Evolutionary conservation across 1,140 invertebrate species (phyloP), one percentile per base, ranked within the genome.

Genomic region (Cheumatopsyche charites): DNA sequence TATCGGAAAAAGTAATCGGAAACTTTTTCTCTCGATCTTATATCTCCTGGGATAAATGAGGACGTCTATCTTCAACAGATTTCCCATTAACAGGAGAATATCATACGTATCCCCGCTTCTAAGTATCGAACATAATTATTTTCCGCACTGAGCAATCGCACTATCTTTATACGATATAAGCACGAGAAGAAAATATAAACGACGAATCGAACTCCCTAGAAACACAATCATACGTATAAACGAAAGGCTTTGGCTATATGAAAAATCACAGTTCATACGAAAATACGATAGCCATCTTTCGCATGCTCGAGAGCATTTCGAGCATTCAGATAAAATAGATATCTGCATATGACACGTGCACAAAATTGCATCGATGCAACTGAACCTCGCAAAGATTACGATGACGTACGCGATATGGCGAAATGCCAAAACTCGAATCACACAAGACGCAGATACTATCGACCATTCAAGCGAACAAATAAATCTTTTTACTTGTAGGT

Each of bases 371-470:
- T 52, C 47, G 47, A 52, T 36, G 29, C 47, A 17, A 19, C 47
- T 52, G 47, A 52, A 52, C 47, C 47, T 2, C 9, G 47, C 47
- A 52, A 58, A 58, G 55, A 58, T 58, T 58, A 26, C 21, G 43
- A 25, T 25, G 9, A 36, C 29, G 29, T 58, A 21, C 12, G 23
- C 4, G 21, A 9, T 36, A 58, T 58, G 55, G 55, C 55, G 23
- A 3, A 25, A 23, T 1, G 55, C 55, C 55, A 58, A 58, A 17
- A 26, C 21, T 58, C 12, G 25, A 58, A 23, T 26, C 11, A 13
- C 12, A 23, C 17, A n/a, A 58, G 55, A 19, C 3, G 19, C 41
- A 42, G 17, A 11, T 58, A 23, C 11, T 11, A 19, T 9, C 23
- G 25, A 19, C 21, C 55, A 58, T 58, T 13, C 9, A 4, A 36